Base-by-base conservation (phyloP, 2,888 invertebrate species). In the Pollenia angustigena region DNA sequence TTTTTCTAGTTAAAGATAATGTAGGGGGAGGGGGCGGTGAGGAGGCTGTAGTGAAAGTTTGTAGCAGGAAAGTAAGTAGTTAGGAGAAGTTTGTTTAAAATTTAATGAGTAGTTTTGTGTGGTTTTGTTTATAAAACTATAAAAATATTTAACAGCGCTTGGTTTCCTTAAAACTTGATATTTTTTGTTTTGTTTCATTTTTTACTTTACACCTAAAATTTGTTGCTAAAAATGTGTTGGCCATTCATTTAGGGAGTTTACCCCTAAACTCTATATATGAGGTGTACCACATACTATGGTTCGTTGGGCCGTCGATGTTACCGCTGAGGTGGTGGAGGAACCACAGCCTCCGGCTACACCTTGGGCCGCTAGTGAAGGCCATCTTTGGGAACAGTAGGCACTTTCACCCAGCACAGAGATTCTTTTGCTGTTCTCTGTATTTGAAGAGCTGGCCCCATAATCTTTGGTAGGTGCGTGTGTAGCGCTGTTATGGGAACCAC, bases 381-480 rank as follows among this genome's bases (percentile, higher is more conserved):
- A 93, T 40, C 93, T 90, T 88, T 93, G 93, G 89, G 92, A 93
- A 90, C 93, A 92, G 89, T 94, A 94, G 88, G 94, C 93, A 85
- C 93, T 90, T 89, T 92, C 93, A 87, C 92, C 93, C 52, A 93
- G 90, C 85, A 93, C 92, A 74, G 93, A 93, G 90, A 93, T 93
- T 88, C 93, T 90, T 89, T 93, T 93, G 88, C 89, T 90, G 75
- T 92, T 92, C 85, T 71, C 87, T 85, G 85, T 83, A 76, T 87
- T 88, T 10, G 79, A 75, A 76, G 81, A 86, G 75, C 82, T 71
- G 81, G 79, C 88, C 9, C 87, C 86, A 54, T 87, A 87, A 12
- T 87, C 87, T 87, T 87, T 87, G 87, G 87, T 87, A 62, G 87
- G 60, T 78, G 87, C 74, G 81, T 87, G 86, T 68, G 69, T 40